phyloP scores from a whole-genome alignment of 2,888 invertebrate species.

The Plebejus argus region DNA sequence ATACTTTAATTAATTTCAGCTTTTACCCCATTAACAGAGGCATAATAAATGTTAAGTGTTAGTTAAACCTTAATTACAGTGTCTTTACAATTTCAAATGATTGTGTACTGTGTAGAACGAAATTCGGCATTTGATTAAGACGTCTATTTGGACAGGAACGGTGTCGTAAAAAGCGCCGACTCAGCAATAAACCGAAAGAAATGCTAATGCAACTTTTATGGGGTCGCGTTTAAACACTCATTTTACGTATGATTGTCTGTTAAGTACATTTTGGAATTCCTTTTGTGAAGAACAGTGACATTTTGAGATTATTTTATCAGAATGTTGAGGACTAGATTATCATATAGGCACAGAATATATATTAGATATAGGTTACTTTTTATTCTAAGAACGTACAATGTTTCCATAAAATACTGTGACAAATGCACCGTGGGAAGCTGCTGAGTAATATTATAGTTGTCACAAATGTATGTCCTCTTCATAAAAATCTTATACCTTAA shows the following conservation, averaged over 20 bases:
- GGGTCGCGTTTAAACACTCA: constrained; percentile 67
- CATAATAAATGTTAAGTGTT: background rate
- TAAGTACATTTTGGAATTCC: constrained; percentile 60
- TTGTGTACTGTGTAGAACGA: constrained; percentile 24
- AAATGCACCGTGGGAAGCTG: no score
- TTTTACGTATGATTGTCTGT: constrained; percentile 69
- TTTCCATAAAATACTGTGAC: no score
- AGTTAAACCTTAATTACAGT: constrained; percentile 3
- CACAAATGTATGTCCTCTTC: no score
- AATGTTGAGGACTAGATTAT: no score
- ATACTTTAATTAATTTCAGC: background rate
- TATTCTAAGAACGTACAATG: no score
- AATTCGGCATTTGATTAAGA: constrained; percentile 40
- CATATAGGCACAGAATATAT: no score
- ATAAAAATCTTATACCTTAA: background rate
- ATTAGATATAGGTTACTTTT: no score
- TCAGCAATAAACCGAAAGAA: constrained; percentile 62
- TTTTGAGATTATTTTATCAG: background rate
- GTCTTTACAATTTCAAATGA: constrained; percentile 24
- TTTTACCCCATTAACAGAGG: background rate
- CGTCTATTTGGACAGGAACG: constrained; percentile 42
- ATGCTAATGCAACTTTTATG: constrained; percentile 69
- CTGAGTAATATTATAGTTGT: no score
- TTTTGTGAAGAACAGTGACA: background rate
- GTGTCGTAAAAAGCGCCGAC: constrained; percentile 52